Percentiles rank a stretch among this genome's conserved stretches.
These are phyloP conservation scores for Ennomos fuscantarius DNA, from an alignment of 2,888 invertebrate species.

Conservation along the genomic window DNA sequence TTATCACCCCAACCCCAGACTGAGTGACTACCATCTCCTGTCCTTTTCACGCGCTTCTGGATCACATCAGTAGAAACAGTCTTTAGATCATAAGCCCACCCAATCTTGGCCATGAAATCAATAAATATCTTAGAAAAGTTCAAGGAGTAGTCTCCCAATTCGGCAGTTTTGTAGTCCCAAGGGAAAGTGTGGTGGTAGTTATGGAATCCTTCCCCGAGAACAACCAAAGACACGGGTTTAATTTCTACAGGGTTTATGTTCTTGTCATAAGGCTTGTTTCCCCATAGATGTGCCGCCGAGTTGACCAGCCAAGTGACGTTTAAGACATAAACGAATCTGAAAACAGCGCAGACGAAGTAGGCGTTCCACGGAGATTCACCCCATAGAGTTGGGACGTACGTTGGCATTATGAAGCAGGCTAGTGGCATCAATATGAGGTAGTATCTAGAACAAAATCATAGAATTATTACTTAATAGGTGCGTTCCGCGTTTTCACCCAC, in stretches of 20 bases:
- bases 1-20: slow-evolving; percentile 91
- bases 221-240: slow-evolving; percentile 86
- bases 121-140: slow-evolving; percentile 92
- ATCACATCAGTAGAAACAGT: slow-evolving; percentile 89
- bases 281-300: slow-evolving; percentile 93
- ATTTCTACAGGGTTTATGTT: slow-evolving; percentile 90
- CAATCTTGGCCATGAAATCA: slow-evolving; percentile 91
- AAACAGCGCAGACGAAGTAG: slow-evolving; percentile 88
- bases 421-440: slow-evolving; percentile 90
- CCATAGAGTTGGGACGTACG: slow-evolving; percentile 91
- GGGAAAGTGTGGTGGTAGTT: slow-evolving; percentile 95
- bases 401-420: slow-evolving; percentile 91
- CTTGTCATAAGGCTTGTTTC: slow-evolving; percentile 90
- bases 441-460: slow-evolving; percentile 78
- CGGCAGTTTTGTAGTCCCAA: slow-evolving; percentile 93
- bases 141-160: slow-evolving; percentile 88
- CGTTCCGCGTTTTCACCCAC: no score
- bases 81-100: slow-evolving; percentile 95
- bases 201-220: slow-evolving; percentile 93
- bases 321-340: slow-evolving; percentile 91
- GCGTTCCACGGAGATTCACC: slow-evolving; percentile 88
- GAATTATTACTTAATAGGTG: no score
- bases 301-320: slow-evolving; percentile 96
- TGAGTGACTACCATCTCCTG: slow-evolving; percentile 90
- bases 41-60: slow-evolving; percentile 88